phyloP scores from a whole-genome alignment of 2,888 invertebrate genomes.

The Phorcus lineatus region DNA sequence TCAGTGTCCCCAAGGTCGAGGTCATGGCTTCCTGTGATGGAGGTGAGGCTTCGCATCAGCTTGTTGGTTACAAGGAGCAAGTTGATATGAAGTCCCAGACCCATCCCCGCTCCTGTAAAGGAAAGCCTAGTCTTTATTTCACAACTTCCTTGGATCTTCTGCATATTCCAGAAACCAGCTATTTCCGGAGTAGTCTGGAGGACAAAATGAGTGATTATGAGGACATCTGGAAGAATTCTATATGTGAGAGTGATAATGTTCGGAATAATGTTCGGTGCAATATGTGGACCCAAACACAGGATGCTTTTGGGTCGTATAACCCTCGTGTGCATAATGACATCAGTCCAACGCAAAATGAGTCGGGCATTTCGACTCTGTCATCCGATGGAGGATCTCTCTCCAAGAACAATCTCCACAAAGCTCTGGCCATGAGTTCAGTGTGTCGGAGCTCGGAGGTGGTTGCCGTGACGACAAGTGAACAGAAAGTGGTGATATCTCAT shows the following conservation, averaged over 20 bases:
- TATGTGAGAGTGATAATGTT: conserved; percentile 39
- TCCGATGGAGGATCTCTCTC: conserved; percentile 4
- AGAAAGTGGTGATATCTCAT: not conserved
- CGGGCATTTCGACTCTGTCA: not conserved
- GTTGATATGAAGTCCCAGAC: not conserved
- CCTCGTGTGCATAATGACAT: conserved; percentile 14
- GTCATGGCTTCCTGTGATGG: not conserved
- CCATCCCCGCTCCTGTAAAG: conserved; percentile 33
- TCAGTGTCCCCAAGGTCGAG: not conserved
- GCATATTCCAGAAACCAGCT: conserved; percentile 73
- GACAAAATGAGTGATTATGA: conserved; percentile 97
- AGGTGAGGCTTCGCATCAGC: not conserved
- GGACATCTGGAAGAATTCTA: conserved; percentile 85
- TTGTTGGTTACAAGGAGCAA: not conserved
- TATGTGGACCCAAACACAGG: conserved; percentile 8
- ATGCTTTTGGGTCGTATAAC: not conserved
- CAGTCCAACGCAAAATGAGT: not conserved
- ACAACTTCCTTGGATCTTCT: conserved; percentile 56
- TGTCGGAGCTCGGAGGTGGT: not conserved
- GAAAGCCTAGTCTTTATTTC: conserved; percentile 53
- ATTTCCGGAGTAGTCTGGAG: conserved; percentile 89
- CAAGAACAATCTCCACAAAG: conserved; percentile 23
- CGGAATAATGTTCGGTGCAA: conserved; percentile 24
- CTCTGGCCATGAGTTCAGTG: conserved; percentile 6
- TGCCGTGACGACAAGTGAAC: not conserved